These are phyloP conservation scores for Theocolax elegans DNA, from an alignment of 1,140 invertebrate species.

Conservation along the genomic window DNA sequence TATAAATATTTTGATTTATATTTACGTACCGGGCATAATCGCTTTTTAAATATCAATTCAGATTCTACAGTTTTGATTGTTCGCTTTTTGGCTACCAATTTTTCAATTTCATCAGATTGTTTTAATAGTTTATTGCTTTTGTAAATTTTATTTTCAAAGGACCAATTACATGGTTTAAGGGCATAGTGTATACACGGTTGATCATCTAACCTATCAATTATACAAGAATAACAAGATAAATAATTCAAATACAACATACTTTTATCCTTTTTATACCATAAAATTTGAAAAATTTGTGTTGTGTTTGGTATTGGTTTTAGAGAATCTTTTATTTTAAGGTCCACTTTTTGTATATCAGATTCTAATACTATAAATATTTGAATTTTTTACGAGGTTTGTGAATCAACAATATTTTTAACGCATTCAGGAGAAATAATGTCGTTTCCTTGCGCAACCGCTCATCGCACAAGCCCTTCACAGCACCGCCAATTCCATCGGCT, in stretches of 20 bases:
- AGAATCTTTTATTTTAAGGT: slow-evolving; percentile 11
- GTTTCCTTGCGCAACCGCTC: slow-evolving; percentile 24
- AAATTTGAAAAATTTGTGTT: background rate
- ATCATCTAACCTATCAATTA: background rate
- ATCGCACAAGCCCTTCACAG: slow-evolving; percentile 32
- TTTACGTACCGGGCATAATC: no score
- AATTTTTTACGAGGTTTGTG: slow-evolving; percentile 22
- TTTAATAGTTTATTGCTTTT: background rate
- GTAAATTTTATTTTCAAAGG: background rate
- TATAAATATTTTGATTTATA: no score
- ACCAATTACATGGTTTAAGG: background rate
- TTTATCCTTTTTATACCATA: slow-evolving; percentile 32
- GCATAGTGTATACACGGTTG: background rate
- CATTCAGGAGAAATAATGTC: slow-evolving; percentile 36
- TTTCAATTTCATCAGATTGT: no score
- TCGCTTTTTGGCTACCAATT: no score
- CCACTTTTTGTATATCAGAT: slow-evolving; percentile 22
- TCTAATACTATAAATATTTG: slow-evolving; percentile 37
- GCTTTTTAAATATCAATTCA: no score
- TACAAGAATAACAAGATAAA: background rate
- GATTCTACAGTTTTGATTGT: no score
- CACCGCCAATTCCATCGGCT: slow-evolving; percentile 37
- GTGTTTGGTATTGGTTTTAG: slow-evolving; percentile 34
- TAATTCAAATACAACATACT: background rate
- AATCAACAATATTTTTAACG: slow-evolving; percentile 27